These are phyloP conservation scores for Hexactinellida sp. DNA, from an alignment of 37 sponge, comb jelly and placozoan genomes.

Conservation along the genomic window DNA sequence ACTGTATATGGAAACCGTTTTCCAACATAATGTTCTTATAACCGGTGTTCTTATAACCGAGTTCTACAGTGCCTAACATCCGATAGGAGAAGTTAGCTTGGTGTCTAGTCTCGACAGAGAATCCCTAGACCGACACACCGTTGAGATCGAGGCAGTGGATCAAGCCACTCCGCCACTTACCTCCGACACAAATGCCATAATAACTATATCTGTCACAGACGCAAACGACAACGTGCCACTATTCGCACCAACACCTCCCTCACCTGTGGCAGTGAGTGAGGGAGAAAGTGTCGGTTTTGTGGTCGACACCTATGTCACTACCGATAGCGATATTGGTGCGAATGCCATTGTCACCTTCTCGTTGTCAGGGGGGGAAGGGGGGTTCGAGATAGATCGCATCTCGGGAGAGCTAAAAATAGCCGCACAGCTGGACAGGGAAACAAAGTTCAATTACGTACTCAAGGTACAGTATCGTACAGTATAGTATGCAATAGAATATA, in stretches of 20 bases:
- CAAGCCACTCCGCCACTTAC: not conserved
- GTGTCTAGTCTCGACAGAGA: slow-evolving; percentile 35
- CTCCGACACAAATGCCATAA: slow-evolving; percentile 14
- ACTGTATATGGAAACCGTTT: too few species aligned
- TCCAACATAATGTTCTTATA: too few species aligned
- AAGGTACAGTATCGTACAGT: not conserved
- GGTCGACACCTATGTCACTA: slow-evolving; percentile 20
- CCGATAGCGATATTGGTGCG: slow-evolving; percentile 25
- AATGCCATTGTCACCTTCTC: slow-evolving; percentile 31
- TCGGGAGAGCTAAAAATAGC: not conserved
- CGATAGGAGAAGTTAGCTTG: not conserved
- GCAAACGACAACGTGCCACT: slow-evolving; percentile 64
- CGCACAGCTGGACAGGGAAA: not conserved
- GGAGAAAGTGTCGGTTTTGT: not conserved
- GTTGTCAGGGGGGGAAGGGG: not conserved
- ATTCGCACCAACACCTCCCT: not conserved
- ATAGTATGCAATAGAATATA: too few species aligned
- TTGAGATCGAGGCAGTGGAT: slow-evolving; percentile 33
- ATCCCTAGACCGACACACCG: slow-evolving; percentile 4
- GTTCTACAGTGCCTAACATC: too few species aligned
- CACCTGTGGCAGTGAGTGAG: slow-evolving; percentile 23
- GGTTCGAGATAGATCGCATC: not conserved
- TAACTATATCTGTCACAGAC: slow-evolving; percentile 42
- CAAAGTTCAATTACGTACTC: not conserved
- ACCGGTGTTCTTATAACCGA: too few species aligned